Conservation (phyloP, 2,888 invertebrate species). For the Polydrusus tereticollis region DNA sequence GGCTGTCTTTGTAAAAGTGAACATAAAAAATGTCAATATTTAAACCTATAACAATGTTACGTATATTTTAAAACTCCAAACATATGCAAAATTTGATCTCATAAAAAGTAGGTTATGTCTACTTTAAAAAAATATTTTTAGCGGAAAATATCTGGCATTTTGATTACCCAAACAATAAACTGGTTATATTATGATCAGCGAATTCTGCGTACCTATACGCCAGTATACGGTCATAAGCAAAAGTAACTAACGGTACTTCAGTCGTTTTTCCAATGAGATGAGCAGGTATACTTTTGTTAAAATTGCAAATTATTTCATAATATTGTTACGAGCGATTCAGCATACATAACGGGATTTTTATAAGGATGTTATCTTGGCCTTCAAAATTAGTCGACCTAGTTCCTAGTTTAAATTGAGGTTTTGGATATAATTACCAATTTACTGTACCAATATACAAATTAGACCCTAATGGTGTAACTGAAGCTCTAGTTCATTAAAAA, state of each 20-base stretch:
- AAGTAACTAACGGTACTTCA: constrained; percentile 14
- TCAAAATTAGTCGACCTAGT: constrained; percentile 30
- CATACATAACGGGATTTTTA: constrained; percentile 17
- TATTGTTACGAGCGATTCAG: constrained; percentile 40
- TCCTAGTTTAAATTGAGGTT: constrained; percentile 29
- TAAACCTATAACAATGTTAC: not conserved
- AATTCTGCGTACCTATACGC: constrained; percentile 5
- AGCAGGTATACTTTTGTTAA: constrained; percentile 6
- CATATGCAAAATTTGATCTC: not conserved
- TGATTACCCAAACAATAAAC: not conserved
- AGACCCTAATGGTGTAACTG: constrained; percentile 12
- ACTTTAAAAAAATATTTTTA: not conserved
- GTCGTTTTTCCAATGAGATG: not conserved
- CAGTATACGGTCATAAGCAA: constrained; percentile 13
- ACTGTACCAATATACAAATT: constrained; percentile 13
- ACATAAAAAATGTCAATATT: no score
- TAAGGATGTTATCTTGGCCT: constrained; percentile 32
- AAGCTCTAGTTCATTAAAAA: not conserved
- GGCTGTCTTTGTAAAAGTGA: no score
- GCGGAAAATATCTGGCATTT: not conserved
- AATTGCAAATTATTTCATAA: constrained; percentile 42
- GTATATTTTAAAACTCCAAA: no score
- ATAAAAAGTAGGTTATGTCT: not conserved
- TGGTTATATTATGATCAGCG: not conserved
- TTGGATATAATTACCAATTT: constrained; percentile 24